phyloP scores from a whole-genome alignment of 2,797 vertebrate genomes.

The Alosa sapidissima region DNA sequence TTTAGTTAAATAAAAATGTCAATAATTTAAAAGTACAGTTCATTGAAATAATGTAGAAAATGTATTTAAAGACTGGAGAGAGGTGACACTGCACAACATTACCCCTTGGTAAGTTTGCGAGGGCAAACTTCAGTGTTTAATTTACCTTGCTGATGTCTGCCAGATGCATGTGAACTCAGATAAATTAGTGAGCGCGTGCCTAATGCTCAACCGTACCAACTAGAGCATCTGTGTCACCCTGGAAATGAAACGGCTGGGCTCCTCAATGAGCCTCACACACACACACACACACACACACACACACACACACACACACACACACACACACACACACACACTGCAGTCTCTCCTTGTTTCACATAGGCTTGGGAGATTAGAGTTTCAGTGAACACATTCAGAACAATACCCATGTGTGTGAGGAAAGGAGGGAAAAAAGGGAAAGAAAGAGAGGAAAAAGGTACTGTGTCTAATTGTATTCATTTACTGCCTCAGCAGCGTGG shows the following conservation, averaged over 20 bases:
- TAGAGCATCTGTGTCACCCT: conserved; percentile 70
- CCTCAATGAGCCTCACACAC: conserved; percentile 45
- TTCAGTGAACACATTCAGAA: conserved; percentile 74
- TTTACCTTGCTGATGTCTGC: conserved; percentile 63
- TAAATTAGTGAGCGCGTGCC: conserved; percentile 62
- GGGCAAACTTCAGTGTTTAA: conserved; percentile 75
- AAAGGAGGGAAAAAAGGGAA: conserved; percentile 38
- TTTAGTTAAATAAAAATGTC: not conserved
- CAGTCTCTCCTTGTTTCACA: conserved; percentile 48
- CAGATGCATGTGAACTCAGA: conserved; percentile 66
- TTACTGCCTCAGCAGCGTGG: conserved; percentile 77
- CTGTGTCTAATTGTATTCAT: conserved; percentile 82
- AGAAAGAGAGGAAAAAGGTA: conserved; percentile 28
- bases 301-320: not conserved
- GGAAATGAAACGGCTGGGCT: conserved; percentile 74
- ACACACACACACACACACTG: not conserved
- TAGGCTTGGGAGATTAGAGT: conserved; percentile 75
- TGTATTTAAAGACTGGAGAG: not conserved
- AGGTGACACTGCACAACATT: not conserved
- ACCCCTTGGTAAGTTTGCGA: conserved; percentile 64
- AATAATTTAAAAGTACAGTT: not conserved
- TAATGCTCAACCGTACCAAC: conserved; percentile 68
- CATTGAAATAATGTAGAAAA: not conserved
- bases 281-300: conserved; percentile 15
- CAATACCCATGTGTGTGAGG: conserved; percentile 74